These are phyloP conservation scores for Styela clava DNA, from an alignment of 23 tunicate genomes.

Conservation along the genomic window DNA sequence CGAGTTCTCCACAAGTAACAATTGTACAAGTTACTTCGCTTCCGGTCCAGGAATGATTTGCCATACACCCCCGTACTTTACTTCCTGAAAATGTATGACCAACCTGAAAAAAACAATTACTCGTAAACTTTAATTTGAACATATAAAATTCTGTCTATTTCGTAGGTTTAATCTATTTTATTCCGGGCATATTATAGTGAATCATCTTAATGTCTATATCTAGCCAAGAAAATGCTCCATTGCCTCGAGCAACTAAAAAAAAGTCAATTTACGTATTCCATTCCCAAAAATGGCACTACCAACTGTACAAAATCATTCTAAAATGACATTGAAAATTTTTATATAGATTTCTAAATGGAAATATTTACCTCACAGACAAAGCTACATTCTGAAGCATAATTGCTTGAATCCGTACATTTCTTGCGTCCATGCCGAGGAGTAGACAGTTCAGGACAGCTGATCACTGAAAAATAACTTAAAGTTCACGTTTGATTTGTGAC, in stretches of 20 bases:
- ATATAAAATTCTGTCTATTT: not conserved
- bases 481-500: too few species aligned
- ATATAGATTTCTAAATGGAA: too few species aligned
- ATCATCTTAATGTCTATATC: too few species aligned
- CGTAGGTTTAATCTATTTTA: not conserved
- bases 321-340: too few species aligned
- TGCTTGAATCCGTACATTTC: conserved; percentile 62
- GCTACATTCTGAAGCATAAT: conserved; percentile 74
- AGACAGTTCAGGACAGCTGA: conserved; percentile 61
- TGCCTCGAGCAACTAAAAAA: too few species aligned
- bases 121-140: not conserved
- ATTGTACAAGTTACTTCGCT: conserved; percentile 44
- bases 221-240: too few species aligned
- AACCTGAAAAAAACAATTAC: conserved; percentile 39
- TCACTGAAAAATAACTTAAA: conserved; percentile 35
- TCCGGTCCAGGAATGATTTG: conserved; percentile 73
- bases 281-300: too few species aligned
- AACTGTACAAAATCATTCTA: too few species aligned
- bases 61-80: conserved; percentile 47
- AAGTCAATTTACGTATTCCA: too few species aligned
- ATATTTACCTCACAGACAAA: conserved; percentile 80
- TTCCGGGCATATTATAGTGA: too few species aligned
- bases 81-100: conserved; percentile 68
- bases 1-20: conserved; percentile 55
- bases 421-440: conserved; percentile 85